Evolutionary conservation across 2,888 invertebrate species (phyloP), one percentile per base, ranked within the genome.

Genomic region (Acanthococcus lagerstroemiae): DNA sequence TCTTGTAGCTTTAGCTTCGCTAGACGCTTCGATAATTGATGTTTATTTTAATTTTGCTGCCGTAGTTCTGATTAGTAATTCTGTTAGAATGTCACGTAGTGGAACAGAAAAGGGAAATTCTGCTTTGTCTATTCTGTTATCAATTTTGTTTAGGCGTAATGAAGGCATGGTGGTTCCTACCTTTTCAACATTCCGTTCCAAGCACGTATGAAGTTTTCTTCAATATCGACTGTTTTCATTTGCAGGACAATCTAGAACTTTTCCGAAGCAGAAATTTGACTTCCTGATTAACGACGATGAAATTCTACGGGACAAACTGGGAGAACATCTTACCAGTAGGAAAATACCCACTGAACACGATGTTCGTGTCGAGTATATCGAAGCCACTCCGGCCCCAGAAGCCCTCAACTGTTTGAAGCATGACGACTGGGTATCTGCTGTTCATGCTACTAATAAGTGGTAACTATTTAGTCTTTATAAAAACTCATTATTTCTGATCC

Each of bases 371-470:
- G 96, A 97, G 77, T 97, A 96, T 77, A 79, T 96, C 22, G 89
- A 92, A 75, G 84, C 89, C 71, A 86, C 88, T 71, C 91, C 95
- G 12, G 87, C 95, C 0, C 97, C 97, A 0, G 84, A 90, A 73
- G 95, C 96, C 0, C 85, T 92, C 74, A 90, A 95, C 75, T 91
- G 92, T 74, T 79, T 97, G 70, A 82, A 91, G 75, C 95, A 96
- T 73, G 94, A 96, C 77, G 97, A 99, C 75, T 99, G 97, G 97
- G 93, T 97, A n/a, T 88, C 93, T 21, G 84, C 90, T 50, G 85
- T 95, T 0, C 84, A 87, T 71, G 81, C 84, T 46, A 78, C 80
- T 68, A 82, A 81, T 46, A 83, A 84, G 74, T 90, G 88, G 87
- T 86, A 74, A 72, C 69, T 68, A 19, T n/a, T 19, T 50, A 17